phyloP scores from a whole-genome alignment of 2,797 vertebrate species.

The Peromyscus nudipes region DNA sequence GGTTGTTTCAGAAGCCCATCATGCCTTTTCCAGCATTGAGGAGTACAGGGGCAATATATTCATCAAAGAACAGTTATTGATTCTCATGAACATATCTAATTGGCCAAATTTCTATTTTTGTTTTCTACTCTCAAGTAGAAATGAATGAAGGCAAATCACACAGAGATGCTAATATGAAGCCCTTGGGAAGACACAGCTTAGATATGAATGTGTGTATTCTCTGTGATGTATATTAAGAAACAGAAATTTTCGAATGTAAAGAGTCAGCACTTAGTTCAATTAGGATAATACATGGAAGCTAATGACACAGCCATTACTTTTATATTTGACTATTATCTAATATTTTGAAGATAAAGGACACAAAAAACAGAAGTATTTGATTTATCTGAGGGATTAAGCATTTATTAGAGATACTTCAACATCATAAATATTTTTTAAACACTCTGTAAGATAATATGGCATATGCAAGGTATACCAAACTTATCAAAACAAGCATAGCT shows the following conservation, averaged over 20 bases:
- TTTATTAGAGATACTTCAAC: slow-evolving; percentile 17
- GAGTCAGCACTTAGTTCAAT: not conserved
- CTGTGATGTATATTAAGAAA: not conserved
- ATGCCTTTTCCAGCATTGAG: not conserved
- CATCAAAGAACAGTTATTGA: not conserved
- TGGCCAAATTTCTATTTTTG: slow-evolving; percentile 6
- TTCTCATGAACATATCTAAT: not conserved
- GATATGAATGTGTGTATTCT: not conserved
- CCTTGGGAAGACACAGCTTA: not conserved
- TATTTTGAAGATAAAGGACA: not conserved
- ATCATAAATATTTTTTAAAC: not conserved
- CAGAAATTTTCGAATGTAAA: not conserved
- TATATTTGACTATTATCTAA: not conserved
- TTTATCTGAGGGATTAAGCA: not conserved
- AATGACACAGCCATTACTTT: not conserved
- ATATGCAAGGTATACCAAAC: not conserved
- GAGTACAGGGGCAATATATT: not conserved
- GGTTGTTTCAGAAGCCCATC: not conserved
- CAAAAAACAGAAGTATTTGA: not conserved
- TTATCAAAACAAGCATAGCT: slow-evolving; percentile 19
- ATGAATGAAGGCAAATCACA: not conserved
- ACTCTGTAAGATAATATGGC: not conserved
- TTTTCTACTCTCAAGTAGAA: not conserved
- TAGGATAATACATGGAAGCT: not conserved
- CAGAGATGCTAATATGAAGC: not conserved